phyloP scores from a whole-genome alignment of 1,140 invertebrate genomes.

The Heliothis subflexa region DNA sequence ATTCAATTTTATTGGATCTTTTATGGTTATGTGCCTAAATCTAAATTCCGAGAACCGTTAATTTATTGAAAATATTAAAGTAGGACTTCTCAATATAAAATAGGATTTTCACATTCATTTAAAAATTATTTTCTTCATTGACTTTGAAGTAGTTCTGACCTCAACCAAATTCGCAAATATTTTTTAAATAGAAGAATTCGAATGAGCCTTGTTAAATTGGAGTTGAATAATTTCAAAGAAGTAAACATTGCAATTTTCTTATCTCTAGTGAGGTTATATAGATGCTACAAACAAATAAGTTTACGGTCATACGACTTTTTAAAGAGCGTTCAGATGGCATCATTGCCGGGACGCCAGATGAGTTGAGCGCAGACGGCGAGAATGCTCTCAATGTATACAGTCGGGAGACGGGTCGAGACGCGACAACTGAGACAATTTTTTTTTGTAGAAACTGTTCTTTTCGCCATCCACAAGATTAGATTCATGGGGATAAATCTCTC shows the following conservation, averaged over 20 bases:
- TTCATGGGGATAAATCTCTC: constrained; percentile 81
- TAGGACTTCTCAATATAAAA: neutral
- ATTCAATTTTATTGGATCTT: neutral
- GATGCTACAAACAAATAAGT: constrained; percentile 18
- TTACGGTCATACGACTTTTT: constrained; percentile 30
- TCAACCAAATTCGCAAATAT: neutral
- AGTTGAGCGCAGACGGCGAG: constrained; percentile 65
- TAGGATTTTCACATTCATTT: neutral
- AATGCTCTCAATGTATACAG: constrained; percentile 66
- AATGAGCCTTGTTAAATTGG: neutral
- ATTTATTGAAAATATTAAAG: constrained; percentile 18
- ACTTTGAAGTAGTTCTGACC: neutral
- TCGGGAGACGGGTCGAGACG: constrained; percentile 53
- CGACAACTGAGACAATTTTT: constrained; percentile 68
- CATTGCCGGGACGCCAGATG: constrained; percentile 57
- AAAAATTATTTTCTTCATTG: neutral
- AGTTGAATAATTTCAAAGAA: neutral
- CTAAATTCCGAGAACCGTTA: neutral
- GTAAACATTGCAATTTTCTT: constrained; percentile 3
- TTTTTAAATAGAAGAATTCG: neutral
- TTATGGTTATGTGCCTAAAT: neutral
- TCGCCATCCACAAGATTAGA: constrained; percentile 82
- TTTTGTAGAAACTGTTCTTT: constrained; percentile 77
- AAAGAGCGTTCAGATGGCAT: constrained; percentile 53
- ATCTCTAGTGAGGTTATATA: neutral